Conservation (phyloP, 2,113 vertebrate genomes). For the Procapra przewalskii region DNA sequence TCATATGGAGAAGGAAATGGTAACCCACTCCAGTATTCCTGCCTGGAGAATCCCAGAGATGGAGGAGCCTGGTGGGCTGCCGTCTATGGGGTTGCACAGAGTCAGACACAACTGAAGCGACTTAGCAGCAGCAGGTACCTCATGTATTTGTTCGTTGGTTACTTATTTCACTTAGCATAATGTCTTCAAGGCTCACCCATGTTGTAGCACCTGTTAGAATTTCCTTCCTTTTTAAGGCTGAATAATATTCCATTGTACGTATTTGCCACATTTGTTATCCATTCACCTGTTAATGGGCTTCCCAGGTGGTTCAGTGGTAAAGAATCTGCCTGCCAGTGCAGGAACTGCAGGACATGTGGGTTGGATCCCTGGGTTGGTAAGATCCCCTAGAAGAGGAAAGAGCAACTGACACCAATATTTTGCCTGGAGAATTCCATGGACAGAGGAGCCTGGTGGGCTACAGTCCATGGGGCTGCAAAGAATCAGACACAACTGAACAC, state of each 20-base stretch:
- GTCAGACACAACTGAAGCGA: neutral
- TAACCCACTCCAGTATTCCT: neutral
- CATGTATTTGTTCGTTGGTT: neutral
- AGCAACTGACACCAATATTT: neutral
- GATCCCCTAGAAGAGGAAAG: neutral
- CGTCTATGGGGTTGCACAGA: rapidly evolving
- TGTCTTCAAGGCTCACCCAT: neutral
- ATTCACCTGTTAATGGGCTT: neutral
- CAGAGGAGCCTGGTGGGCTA: neutral
- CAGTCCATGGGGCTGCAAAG: neutral
- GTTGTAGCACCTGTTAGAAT: neutral
- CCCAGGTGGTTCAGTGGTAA: neutral
- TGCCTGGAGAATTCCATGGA: neutral
- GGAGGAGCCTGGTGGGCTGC: neutral
- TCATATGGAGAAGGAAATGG: neutral
- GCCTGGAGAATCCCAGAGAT: neutral
- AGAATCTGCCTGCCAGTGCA: neutral
- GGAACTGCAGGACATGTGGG: neutral
- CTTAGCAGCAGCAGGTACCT: neutral
- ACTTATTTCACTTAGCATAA: neutral
- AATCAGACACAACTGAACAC: neutral
- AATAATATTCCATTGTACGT: neutral
- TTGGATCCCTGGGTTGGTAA: neutral
- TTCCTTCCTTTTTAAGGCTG: neutral
- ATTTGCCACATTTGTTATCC: neutral